phyloP scores from a whole-genome alignment of 2,113 vertebrate species.

The Sinosuthora webbiana region DNA sequence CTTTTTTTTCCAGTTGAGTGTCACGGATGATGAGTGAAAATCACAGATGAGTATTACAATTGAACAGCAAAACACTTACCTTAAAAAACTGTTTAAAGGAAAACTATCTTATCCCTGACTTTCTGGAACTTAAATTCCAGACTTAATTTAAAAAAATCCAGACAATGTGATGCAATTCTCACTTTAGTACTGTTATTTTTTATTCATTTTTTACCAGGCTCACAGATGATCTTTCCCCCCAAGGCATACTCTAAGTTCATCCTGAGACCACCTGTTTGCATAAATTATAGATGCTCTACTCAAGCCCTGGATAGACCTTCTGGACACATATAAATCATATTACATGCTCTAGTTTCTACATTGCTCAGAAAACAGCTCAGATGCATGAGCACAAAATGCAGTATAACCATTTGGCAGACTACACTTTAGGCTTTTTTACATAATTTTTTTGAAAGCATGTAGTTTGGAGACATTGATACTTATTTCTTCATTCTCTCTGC shows the following conservation, averaged over 20 bases:
- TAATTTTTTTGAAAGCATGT: neutral
- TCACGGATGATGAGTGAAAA: conserved; percentile 36
- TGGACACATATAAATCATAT: conserved; percentile 14
- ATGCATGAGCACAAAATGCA: neutral
- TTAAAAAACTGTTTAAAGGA: neutral
- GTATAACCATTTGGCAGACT: neutral
- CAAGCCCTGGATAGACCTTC: neutral
- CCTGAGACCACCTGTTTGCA: neutral
- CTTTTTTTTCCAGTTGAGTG: neutral
- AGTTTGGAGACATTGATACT: neutral
- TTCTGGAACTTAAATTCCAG: neutral
- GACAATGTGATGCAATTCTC: neutral
- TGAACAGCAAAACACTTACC: neutral
- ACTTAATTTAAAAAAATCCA: no score
- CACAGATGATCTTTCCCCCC: neutral
- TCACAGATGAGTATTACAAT: neutral
- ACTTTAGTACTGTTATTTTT: neutral
- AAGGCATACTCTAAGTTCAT: neutral
- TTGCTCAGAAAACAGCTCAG: neutral
- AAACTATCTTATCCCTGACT: neutral
- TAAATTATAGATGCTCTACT: neutral
- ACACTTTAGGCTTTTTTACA: neutral
- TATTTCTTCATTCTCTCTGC: neutral
- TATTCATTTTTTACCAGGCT: neutral
- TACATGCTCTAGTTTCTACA: conserved; percentile 14